A percentile compares a stretch with the other conserved stretches of the same genome.
Evolutionary conservation across 2,888 invertebrate species (phyloP).

Genomic region (Cantharis flavilabris): DNA sequence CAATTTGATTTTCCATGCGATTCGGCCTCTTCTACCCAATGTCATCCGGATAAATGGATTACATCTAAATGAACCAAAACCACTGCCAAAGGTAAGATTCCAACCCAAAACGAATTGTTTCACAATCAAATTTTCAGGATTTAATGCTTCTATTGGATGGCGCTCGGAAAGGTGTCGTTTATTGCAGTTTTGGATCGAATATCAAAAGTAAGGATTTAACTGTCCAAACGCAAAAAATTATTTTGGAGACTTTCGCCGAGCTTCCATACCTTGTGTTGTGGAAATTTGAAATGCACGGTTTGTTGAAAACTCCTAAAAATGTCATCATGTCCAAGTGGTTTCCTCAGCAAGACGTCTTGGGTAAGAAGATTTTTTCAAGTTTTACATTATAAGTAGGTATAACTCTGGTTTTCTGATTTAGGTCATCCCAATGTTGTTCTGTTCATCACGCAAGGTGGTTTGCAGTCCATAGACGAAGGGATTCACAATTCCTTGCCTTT

Average conservation of each 20-base stretch:
- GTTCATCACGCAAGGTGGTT: constrained; percentile 57
- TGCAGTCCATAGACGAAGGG: constrained; percentile 56
- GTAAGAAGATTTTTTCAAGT: not conserved
- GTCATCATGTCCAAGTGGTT: not conserved
- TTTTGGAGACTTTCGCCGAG: constrained; percentile 7
- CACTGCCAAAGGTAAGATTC: not conserved
- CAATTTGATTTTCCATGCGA: not conserved
- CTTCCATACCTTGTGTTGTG: not conserved
- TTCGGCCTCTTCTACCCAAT: not conserved
- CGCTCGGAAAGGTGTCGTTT: not conserved
- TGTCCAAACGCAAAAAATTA: not conserved
- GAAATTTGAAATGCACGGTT: not conserved
- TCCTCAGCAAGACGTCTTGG: not conserved
- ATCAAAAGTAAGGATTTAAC: not conserved
- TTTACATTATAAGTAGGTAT: not conserved
- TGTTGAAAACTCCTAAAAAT: not conserved
- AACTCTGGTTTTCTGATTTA: not conserved
- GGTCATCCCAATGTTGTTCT: constrained; percentile 55
- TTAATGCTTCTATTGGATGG: not conserved
- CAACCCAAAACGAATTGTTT: too few relatives aligned
- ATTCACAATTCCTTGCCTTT: constrained; percentile 53
- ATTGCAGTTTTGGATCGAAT: not conserved
- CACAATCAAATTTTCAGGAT: not conserved
- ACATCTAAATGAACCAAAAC: not conserved
- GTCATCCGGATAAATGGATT: not conserved